These are phyloP conservation scores for Indri indri DNA, from an alignment of 2,113 vertebrate genomes.

Conservation along the genomic window DNA sequence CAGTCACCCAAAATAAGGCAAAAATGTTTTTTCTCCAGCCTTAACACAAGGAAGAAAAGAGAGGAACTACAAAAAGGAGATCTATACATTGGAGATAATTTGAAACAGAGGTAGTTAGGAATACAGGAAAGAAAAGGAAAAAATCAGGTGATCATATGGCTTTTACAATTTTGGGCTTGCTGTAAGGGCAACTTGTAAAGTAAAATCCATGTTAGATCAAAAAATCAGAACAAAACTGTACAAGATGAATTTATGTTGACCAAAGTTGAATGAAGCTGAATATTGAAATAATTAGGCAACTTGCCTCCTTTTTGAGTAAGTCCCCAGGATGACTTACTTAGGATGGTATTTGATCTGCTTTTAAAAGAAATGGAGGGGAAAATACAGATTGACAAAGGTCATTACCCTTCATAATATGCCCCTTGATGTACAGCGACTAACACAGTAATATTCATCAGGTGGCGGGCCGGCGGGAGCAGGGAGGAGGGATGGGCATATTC, in stretches of 20 bases:
- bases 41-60: background rate
- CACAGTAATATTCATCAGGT: background rate
- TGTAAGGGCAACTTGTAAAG: background rate
- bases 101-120: background rate
- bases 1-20: background rate
- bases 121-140: background rate
- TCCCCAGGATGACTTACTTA: background rate
- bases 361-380: background rate
- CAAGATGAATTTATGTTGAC: background rate
- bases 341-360: background rate
- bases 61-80: background rate
- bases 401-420: background rate
- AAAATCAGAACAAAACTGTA: background rate
- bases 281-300: background rate
- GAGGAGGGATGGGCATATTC: no score
- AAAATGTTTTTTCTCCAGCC: background rate
- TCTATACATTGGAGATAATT: background rate
- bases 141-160: background rate
- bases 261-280: background rate
- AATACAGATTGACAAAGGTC: background rate
- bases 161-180: background rate
- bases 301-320: background rate
- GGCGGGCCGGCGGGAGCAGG: no score
- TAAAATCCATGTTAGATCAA: background rate
- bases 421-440: background rate